Evolutionary conservation across 1,140 invertebrate genomes (phyloP), one percentile per base, ranked within the genome.

Genomic region (Zophobas morio): DNA sequence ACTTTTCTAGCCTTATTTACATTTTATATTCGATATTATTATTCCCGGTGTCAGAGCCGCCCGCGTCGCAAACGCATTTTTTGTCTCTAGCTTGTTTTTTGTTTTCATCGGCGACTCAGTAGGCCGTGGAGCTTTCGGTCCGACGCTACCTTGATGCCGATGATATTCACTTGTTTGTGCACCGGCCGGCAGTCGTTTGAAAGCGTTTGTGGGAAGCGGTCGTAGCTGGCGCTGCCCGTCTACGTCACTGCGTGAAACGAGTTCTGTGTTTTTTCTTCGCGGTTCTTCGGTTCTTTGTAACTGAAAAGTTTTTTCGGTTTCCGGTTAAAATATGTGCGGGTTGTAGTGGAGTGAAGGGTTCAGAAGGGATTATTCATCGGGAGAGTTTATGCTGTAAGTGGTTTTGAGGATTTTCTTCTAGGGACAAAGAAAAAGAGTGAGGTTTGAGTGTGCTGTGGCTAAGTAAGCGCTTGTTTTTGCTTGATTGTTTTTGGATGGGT

Each of bases 81-180:
- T 51, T 5, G 20, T 20, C 6, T 46, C 6, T 3, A 46, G 6
- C 3, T 46, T 20, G n/a, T 20, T 51, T 51, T 51, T 63, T 66
- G 37, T 66, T 60, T 60, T 60, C 36, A 60, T 37, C 56, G 53
- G 32, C 53, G 56, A 60, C 56, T 60, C 35, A 36, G 56, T 60
- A 60, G 56, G 56, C 60, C 37, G 60, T 42, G 60, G 60, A 66
- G 60, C 60, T 66, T 66, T 66, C 36, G 54, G 49, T n/a, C 49
- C 49, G 4, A 51, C 32, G 54, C 60, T 66, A 66, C 60, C 60
- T 66, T 66, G 60, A 66, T 66, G 60, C 35, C 60, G 60, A 66
- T 46, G 60, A 66, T 66, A 66, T 66, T 66, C 60, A 66, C 60
- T 66, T 66, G 60, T 66, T 66, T 42, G 60, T 42, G 60, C 39